Percentiles rank a stretch among this genome's conserved stretches.
Conservation (phyloP, 2,797 vertebrate species). For the Acrossocheilus wenchowensis region DNA sequence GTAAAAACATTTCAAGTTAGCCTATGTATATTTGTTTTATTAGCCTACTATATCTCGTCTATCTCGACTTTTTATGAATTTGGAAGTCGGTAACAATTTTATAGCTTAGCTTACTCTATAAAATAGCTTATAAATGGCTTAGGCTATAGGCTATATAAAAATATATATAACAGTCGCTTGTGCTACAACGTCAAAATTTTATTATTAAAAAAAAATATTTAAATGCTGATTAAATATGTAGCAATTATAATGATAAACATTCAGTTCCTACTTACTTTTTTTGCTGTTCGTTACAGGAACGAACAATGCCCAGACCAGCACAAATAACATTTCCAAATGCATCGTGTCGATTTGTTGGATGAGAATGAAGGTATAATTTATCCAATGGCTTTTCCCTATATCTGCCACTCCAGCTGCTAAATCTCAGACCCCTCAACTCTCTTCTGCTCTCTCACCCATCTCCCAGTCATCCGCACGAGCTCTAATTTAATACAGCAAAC, state of each 20-base stretch:
- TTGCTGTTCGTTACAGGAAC: slow-evolving; percentile 67
- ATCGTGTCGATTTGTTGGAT: slow-evolving; percentile 71
- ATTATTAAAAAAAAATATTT: background rate
- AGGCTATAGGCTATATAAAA: background rate
- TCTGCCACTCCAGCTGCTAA: background rate
- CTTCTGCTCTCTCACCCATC: slow-evolving; percentile 42
- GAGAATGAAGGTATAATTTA: background rate
- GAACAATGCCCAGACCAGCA: slow-evolving; percentile 69
- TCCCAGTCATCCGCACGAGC: slow-evolving; percentile 46
- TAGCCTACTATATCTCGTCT: background rate
- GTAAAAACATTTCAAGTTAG: background rate
- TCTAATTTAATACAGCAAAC: slow-evolving; percentile 75
- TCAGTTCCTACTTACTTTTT: slow-evolving; percentile 83
- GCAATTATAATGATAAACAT: background rate
- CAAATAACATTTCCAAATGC: slow-evolving; percentile 6
- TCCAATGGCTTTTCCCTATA: background rate
- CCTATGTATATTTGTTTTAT: background rate
- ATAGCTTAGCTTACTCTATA: background rate
- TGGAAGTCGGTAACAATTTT: background rate
- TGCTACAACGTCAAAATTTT: background rate
- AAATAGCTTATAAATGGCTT: background rate
- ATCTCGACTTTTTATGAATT: background rate
- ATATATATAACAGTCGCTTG: background rate
- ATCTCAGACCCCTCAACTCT: slow-evolving; percentile 18
- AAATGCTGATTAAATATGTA: background rate